Evolutionary conservation across 2,888 invertebrate genomes (phyloP), one percentile per base, ranked within the genome.

Genomic region (Priocnemis perturbator): DNA sequence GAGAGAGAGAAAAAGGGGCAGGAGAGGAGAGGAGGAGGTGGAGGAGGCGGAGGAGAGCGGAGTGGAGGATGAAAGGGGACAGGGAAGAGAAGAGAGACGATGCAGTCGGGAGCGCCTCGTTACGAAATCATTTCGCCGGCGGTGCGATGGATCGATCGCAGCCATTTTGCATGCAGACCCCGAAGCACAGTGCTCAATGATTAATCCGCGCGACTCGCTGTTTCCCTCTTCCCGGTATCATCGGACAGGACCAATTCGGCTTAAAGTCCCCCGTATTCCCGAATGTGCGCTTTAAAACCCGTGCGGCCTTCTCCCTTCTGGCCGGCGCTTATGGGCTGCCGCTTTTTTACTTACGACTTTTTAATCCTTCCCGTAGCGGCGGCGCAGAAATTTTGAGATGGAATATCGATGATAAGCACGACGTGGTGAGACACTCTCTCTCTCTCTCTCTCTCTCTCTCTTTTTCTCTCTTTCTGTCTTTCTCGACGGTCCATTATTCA

Each of bases 101-200:
- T 66, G 53, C 53, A 37, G 45, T 60, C 59, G 60, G 47, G 67
- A 60, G 65, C 52, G 58, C 52, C 67, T 77, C 78, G 78, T 77
- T 78, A 78, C 75, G 74, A 77, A 77, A 78, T 78, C 72, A 77
- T 78, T 77, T 78, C 70, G 70, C 62, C 56, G 74, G 70, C 70
- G 60, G 60, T 67, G 62, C 74, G 72, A 78, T 78, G 73, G 75
- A 78, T 78, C 78, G 78, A 78, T 78, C 72, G 71, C 66, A 60
- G 73, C 75, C 77, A 78, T 78, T 78, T 78, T 78, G 73, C 75
- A 78, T 73, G 67, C 72, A 71, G 67, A 69, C 63, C 62, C 59
- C 67, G 64, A 71, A 70, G 67, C 62, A 63, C 53, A 59, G 66
- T 65, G 62, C 67, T 77, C 69, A 71, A 78, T 76, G 65, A 78